Evolutionary conservation across 1,140 invertebrate genomes (phyloP).

Genomic region (Patella vulgata): DNA sequence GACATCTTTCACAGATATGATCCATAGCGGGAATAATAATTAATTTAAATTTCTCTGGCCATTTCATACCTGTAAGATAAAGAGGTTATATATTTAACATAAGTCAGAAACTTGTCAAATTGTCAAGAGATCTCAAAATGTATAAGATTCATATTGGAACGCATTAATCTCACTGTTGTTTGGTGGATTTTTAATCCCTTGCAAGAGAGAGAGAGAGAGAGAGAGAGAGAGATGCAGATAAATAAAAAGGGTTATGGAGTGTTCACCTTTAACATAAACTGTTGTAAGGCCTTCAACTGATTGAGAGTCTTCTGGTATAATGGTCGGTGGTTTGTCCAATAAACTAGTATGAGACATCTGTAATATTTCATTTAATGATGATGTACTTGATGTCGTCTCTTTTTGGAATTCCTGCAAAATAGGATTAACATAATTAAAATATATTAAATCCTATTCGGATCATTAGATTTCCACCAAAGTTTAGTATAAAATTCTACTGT

Average conservation of each 20-base stretch:
- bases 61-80: conserved; percentile 17
- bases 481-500: neutral
- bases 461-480: neutral
- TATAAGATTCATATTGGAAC: neutral
- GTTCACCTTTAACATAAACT: conserved; percentile 37
- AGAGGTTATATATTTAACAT: neutral
- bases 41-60: conserved; percentile 36
- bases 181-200: too few species aligned
- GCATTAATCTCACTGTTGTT: neutral
- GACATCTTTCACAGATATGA: conserved; percentile 52
- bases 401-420: conserved; percentile 39
- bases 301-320: conserved; percentile 35
- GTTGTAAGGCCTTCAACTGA: conserved; percentile 31
- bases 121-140: neutral
- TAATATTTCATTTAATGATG: conserved; percentile 48
- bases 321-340: conserved; percentile 18
- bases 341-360: conserved; percentile 41
- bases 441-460: neutral
- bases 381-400: conserved; percentile 29
- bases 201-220: too few species aligned
- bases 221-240: too few species aligned
- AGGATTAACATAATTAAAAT: conserved; percentile 5
- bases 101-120: neutral
- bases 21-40: conserved; percentile 41
- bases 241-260: too few species aligned